Evolutionary conservation across 1,140 invertebrate genomes (phyloP), one percentile per base, ranked within the genome.

Genomic region (Nomia melanderi): DNA sequence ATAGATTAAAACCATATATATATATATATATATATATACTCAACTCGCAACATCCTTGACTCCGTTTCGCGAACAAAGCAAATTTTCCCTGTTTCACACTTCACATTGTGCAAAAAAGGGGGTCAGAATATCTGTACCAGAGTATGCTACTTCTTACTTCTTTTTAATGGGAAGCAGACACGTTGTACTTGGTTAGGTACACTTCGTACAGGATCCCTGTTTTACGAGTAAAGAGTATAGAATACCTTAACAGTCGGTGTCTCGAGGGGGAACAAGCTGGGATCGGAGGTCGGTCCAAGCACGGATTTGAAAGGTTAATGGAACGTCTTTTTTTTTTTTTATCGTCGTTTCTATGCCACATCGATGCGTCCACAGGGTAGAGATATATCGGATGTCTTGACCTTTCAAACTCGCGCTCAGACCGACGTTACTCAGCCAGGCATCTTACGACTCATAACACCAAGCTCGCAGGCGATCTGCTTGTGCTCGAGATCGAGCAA

Each of bases 371-470:
- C 65, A 60, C 54, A 9, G 54, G 64, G 57, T 23, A 67, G 64
- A 59, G 64, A 69, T 76, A 56, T 50, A 59, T 60, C 25, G 36
- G 44, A 50, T 76, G 54, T 69, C 44, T 20, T 69, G 73, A 76
- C 79, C 78, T 89, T 90, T 89, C 83, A 90, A 90, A 88, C 84
- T 79, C 77, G 85, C 77, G 88, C 91, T 92, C 91, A 92, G 91
- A 92, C 91, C 90, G 90, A 91, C 78, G 90, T 92, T 90, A 92
- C 91, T 92, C 91, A 92, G 83, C 91, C 91, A 31, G 91, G 91
- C 91, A 92, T 92, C 65, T 92, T 92, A 54, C 91, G 87, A 90
- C 91, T 92, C 89, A 92, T 88, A 65, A 91, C 89, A 78, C 91
- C 91, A n/a, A 92, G 78, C 77, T 92, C 92, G 44, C 86, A 88